Evolutionary conservation across 2,797 vertebrate genomes (phyloP).

Genomic region (Craterocephalus amniculus): DNA sequence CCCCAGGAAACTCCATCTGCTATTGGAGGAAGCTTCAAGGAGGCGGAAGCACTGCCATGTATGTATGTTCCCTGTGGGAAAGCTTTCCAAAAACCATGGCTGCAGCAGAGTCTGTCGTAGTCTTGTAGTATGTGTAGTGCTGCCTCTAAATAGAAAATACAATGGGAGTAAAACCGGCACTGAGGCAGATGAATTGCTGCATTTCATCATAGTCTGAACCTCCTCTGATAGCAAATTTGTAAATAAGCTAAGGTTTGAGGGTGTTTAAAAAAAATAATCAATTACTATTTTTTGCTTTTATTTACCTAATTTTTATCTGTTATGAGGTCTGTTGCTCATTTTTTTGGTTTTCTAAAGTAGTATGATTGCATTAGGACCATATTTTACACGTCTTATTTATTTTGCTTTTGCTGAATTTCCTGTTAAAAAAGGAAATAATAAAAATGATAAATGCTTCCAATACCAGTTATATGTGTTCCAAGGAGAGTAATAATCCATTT

Average conservation of each 20-base stretch:
- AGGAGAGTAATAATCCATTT: neutral
- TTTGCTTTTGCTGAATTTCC: neutral
- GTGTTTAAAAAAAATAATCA: no score
- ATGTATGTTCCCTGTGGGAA: slow-evolving; percentile 70
- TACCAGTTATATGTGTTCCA: neutral
- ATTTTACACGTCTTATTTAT: neutral
- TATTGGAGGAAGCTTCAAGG: slow-evolving; percentile 74
- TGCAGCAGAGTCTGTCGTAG: slow-evolving; percentile 28
- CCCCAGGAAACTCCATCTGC: slow-evolving; percentile 71
- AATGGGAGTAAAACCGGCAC: slow-evolving; percentile 5
- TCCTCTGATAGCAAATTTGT: neutral
- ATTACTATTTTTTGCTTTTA: neutral
- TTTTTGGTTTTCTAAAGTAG: neutral
- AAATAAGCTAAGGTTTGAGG: neutral
- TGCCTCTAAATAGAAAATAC: slow-evolving; percentile 52
- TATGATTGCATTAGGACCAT: neutral
- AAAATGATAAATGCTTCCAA: neutral
- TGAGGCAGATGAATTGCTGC: slow-evolving; percentile 15
- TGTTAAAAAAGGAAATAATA: neutral
- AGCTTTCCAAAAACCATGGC: slow-evolving; percentile 43
- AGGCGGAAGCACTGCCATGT: slow-evolving; percentile 84
- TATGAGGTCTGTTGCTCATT: neutral
- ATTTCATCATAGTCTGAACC: slow-evolving; percentile 18
- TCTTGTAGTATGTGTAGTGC: slow-evolving; percentile 49
- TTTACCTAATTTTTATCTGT: neutral